phyloP scores from a whole-genome alignment of 2,888 invertebrate genomes.

The Endomychus coccineus region DNA sequence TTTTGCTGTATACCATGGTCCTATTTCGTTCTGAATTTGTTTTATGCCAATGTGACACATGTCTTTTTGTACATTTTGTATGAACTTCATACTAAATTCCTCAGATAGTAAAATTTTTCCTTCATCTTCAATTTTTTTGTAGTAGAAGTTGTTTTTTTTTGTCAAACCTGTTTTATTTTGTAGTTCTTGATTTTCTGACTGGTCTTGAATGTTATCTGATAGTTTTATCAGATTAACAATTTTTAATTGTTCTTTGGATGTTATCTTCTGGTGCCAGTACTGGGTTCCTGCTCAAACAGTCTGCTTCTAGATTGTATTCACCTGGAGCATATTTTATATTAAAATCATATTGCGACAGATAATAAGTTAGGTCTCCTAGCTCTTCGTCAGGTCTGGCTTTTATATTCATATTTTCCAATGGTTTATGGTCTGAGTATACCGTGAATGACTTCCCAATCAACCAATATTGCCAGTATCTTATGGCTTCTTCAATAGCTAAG shows the following conservation, averaged over 20 bases:
- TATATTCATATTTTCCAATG: slow-evolving; percentile 22
- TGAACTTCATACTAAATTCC: neutral
- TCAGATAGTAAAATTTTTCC: slow-evolving; percentile 1
- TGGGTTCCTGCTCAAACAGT: slow-evolving; percentile 7
- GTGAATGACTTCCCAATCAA: slow-evolving; percentile 22
- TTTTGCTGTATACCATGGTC: too few species aligned
- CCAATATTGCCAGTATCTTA: slow-evolving; percentile 25
- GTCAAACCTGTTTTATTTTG: too few species aligned
- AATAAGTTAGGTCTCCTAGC: slow-evolving; percentile 24
- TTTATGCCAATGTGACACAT: slow-evolving; percentile 5
- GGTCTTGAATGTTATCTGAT: slow-evolving; percentile 5
- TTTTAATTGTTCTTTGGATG: neutral
- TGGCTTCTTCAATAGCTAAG: slow-evolving; percentile 23
- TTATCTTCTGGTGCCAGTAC: slow-evolving; percentile 5
- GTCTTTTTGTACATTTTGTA: neutral
- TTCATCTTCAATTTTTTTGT: neutral
- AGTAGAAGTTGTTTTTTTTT: too few species aligned
- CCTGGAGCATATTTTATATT: slow-evolving; percentile 22
- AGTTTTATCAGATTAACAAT: slow-evolving; percentile 11
- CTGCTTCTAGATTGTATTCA: slow-evolving; percentile 9
- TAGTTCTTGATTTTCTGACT: slow-evolving; percentile 7
- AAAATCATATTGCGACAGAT: slow-evolving; percentile 26
- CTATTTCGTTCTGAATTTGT: too few species aligned
- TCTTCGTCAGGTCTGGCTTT: slow-evolving; percentile 26
- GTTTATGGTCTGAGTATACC: slow-evolving; percentile 12